These are phyloP conservation scores for Physella acuta DNA, from an alignment of 1,140 invertebrate species.

Conservation along the genomic window DNA sequence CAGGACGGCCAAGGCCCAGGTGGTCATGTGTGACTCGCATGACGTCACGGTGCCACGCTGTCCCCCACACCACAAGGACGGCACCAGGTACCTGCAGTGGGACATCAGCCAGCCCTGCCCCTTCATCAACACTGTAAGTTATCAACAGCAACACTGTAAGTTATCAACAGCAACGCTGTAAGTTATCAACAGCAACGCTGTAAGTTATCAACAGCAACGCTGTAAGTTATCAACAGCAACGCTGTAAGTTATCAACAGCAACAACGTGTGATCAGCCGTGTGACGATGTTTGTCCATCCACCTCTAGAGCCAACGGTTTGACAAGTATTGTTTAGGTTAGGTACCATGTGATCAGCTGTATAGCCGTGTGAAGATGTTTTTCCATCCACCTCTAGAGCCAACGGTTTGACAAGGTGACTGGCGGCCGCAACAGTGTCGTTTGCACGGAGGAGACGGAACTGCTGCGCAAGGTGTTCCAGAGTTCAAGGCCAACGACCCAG, in stretches of 20 bases:
- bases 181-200: too few relatives aligned
- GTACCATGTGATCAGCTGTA: too few relatives aligned
- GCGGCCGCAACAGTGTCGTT: constrained; percentile 41
- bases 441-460: constrained; percentile 41
- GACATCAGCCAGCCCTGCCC: constrained; percentile 38
- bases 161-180: too few relatives aligned
- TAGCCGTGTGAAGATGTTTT: too few relatives aligned
- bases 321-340: too few relatives aligned
- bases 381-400: neutral
- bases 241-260: too few relatives aligned
- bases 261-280: too few relatives aligned
- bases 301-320: neutral
- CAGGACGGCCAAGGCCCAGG: constrained; percentile 40
- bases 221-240: too few relatives aligned
- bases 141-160: too few relatives aligned
- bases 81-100: constrained; percentile 37
- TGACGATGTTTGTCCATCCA: too few relatives aligned
- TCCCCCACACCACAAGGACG: constrained; percentile 38
- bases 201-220: too few relatives aligned
- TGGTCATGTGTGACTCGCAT: constrained; percentile 40
- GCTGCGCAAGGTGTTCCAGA: constrained; percentile 39
- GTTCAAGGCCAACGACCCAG: constrained; percentile 31
- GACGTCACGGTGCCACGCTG: constrained; percentile 31
- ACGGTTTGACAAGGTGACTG: constrained; percentile 9
- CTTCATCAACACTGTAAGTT: too few relatives aligned